Conservation (phyloP, 1,140 invertebrate species). For the Sipha flava region DNA sequence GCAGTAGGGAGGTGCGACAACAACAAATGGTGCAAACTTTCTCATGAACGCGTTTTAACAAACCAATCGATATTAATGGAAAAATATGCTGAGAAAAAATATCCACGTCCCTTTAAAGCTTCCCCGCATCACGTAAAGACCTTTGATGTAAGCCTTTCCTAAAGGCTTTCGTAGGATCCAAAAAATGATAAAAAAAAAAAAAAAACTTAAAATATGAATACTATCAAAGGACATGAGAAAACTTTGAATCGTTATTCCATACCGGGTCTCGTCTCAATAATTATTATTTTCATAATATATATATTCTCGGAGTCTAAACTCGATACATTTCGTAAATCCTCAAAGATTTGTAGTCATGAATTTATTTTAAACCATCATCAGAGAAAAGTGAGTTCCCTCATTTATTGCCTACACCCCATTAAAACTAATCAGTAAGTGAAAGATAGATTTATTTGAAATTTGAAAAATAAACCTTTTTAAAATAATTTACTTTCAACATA, state of each 20-base stretch:
- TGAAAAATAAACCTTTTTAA: no score
- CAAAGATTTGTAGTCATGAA: background rate
- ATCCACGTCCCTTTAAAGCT: background rate
- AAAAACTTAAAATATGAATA: background rate
- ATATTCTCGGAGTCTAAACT: background rate
- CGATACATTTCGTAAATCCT: background rate
- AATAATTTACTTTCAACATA: no score
- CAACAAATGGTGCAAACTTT: constrained; percentile 27
- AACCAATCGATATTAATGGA: constrained; percentile 15
- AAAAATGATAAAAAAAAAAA: background rate
- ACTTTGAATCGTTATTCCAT: background rate
- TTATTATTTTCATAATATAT: background rate
- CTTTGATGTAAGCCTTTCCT: background rate
- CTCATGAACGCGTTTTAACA: background rate
- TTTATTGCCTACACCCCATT: no score
- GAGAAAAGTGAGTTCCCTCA: no score
- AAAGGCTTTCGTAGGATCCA: background rate
- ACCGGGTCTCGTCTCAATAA: background rate
- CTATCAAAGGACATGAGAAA: background rate
- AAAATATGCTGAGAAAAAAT: background rate
- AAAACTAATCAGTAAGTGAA: no score
- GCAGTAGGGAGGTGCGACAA: background rate
- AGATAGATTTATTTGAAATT: no score
- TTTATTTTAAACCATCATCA: no score
- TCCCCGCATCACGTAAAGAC: background rate